Base-by-base conservation (phyloP, 2,113 vertebrate species). In the Sclerurus mexicanus region DNA sequence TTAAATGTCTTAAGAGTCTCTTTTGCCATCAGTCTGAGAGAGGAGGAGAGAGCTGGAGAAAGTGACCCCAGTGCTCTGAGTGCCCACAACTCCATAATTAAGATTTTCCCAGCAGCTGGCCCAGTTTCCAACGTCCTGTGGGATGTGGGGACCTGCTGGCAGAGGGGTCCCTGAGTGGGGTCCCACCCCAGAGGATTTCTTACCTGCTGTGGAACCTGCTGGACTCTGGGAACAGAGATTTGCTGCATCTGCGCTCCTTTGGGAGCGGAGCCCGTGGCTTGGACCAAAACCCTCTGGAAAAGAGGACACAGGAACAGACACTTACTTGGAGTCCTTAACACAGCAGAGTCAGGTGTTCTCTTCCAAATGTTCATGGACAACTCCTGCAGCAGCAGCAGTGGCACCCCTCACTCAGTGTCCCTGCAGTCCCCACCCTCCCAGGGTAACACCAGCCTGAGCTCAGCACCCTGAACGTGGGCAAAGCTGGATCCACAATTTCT, bases 201-300 rank as follows among this genome's bases (percentile, higher is more conserved):
- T 98, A 99, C 99, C 99, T 99, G 99, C 95, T 99, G 99, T 88
- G 99, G 98, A 84, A 99, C 98, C 97, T 99, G 99, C 97, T 99
- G 99, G 25, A 98, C 98, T 96, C 99, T 98, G 97, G 99, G 98
- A 74, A 99, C 98, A 72, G 98, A 98, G 94, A 99, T 97, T 13
- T 99, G 98, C 97, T 99, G 99, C 98, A 98, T 99, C 95, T 98
- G 98, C 33, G 98, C 97, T 93, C 98, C 99, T 98, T 99, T 99
- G 97, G 99, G 99, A 97, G 98, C 95, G 2, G 99, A 98, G 97
- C 99, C 98, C 35, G 98, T 98, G 78, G 99, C 97, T 95, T 99
- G 99, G 95, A 99, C 99, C 98, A 99, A 97, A 97, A 99, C 99
- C 96, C 99, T 99, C 99, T 99, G 98, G 39, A 98, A 98, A 58